Evolutionary conservation across 2,113 vertebrate genomes (phyloP).

Genomic region (Ondatra zibethicus): DNA sequence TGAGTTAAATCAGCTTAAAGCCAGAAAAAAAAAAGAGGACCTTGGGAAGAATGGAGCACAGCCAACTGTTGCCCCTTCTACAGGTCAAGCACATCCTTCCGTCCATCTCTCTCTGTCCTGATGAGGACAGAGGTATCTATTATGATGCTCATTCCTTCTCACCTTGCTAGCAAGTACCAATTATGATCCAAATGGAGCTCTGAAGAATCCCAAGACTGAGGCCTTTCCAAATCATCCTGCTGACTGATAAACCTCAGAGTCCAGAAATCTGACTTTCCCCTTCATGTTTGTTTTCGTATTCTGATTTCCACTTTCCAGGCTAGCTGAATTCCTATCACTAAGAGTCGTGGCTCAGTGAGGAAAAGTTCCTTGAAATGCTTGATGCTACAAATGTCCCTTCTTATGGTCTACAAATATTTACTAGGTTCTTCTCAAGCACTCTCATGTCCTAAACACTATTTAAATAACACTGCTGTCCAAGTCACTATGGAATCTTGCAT

Average conservation of each 20-base stretch:
- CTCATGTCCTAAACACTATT: slow-evolving; percentile 65
- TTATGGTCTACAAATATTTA: slow-evolving; percentile 25
- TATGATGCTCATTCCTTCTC: background rate
- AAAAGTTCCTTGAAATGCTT: background rate
- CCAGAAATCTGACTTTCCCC: background rate
- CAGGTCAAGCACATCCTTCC: background rate
- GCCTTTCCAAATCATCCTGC: background rate
- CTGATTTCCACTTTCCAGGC: background rate
- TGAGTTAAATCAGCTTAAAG: background rate
- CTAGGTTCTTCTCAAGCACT: slow-evolving; percentile 62
- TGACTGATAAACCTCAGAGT: background rate
- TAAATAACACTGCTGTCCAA: slow-evolving; percentile 68
- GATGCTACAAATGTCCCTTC: background rate
- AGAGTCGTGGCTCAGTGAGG: background rate
- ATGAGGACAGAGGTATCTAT: background rate
- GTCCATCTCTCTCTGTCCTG: background rate
- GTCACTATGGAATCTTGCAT: background rate
- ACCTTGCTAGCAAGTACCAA: background rate
- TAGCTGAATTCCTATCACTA: background rate
- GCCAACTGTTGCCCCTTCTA: background rate
- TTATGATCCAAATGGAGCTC: background rate
- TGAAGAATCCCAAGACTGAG: background rate
- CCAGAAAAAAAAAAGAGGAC: background rate
- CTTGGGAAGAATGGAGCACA: background rate
- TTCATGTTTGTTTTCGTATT: background rate